These are phyloP conservation scores for Malthinus flaveolus DNA, from an alignment of 2,888 invertebrate genomes.

Conservation along the genomic window DNA sequence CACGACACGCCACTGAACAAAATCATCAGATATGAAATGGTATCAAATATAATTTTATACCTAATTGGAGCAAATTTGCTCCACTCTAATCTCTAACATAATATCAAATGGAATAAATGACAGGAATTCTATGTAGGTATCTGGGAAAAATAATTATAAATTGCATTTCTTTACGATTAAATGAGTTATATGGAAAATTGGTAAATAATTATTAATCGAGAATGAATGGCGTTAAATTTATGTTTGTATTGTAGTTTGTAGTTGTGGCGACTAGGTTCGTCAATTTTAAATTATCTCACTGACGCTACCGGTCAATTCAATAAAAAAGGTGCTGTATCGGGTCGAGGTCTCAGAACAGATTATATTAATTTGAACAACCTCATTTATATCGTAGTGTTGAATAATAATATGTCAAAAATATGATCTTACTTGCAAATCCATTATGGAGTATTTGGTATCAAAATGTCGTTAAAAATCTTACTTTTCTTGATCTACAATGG, in stretches of 20 bases:
- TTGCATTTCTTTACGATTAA: not conserved
- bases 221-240: conserved; percentile 15
- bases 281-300: not conserved
- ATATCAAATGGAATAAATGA: conserved; percentile 24
- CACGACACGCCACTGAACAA: not conserved
- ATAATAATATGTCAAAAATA: too few species aligned
- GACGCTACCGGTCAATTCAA: too few species aligned
- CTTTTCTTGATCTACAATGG: too few species aligned
- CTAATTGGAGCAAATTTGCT: conserved; percentile 18
- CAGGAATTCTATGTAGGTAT: conserved; percentile 20
- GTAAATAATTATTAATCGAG: too few species aligned
- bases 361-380: too few species aligned
- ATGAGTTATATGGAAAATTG: too few species aligned
- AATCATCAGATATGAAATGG: conserved; percentile 15
- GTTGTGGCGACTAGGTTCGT: not conserved
- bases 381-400: too few species aligned
- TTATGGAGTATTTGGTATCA: too few species aligned
- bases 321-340: too few species aligned
- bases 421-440: too few species aligned
- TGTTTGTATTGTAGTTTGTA: conserved; percentile 3
- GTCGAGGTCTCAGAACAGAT: too few species aligned
- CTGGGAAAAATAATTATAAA: conserved; percentile 23
- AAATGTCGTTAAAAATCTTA: too few species aligned
- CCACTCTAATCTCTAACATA: conserved; percentile 11
- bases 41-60: conserved; percentile 10